These are phyloP conservation scores for Phymorhynchus buccinoides DNA, from an alignment of 1,140 invertebrate species.

Conservation along the genomic window DNA sequence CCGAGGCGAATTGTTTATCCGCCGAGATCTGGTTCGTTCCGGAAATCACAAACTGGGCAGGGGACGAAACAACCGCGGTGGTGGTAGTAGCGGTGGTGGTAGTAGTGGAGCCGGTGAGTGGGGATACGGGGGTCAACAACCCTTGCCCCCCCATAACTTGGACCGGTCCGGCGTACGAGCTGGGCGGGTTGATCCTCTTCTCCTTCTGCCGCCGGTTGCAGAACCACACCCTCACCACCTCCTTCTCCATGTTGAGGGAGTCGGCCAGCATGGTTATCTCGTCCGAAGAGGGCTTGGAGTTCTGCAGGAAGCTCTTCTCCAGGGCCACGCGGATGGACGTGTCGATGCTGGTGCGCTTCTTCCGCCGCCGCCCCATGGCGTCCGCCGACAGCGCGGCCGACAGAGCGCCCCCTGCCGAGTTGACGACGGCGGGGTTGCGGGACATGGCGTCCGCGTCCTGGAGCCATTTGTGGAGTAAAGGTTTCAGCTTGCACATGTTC, in stretches of 20 bases:
- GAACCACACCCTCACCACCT: conserved; percentile 93
- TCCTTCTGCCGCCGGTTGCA: conserved; percentile 99
- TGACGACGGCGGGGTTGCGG: conserved; percentile 59
- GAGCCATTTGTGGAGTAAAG: conserved; percentile 96
- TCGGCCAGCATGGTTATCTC: conserved; percentile 94
- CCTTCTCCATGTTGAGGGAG: conserved; percentile 95
- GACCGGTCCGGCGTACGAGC: conserved; percentile 30
- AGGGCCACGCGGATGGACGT: conserved; percentile 92
- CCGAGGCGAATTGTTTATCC: conserved; percentile 24
- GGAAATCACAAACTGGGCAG: neutral
- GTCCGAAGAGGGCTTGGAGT: conserved; percentile 97
- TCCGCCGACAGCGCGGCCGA: conserved; percentile 40
- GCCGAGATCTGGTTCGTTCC: neutral
- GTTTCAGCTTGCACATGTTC: conserved; percentile 99
- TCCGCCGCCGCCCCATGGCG: conserved; percentile 81
- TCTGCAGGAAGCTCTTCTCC: conserved; percentile 94
- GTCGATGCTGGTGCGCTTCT: conserved; percentile 98
- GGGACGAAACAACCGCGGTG: neutral
- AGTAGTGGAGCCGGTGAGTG: neutral
- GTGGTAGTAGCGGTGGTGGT: neutral
- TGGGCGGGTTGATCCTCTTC: conserved; percentile 79
- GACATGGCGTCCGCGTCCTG: conserved; percentile 87
- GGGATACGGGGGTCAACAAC: conserved; percentile 5
- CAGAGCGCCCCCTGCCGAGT: conserved; percentile 42
- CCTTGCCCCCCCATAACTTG: neutral